Evolutionary conservation across 2,888 invertebrate species (phyloP), one percentile per base, ranked within the genome.

Genomic region (Syrista parreyssii): DNA sequence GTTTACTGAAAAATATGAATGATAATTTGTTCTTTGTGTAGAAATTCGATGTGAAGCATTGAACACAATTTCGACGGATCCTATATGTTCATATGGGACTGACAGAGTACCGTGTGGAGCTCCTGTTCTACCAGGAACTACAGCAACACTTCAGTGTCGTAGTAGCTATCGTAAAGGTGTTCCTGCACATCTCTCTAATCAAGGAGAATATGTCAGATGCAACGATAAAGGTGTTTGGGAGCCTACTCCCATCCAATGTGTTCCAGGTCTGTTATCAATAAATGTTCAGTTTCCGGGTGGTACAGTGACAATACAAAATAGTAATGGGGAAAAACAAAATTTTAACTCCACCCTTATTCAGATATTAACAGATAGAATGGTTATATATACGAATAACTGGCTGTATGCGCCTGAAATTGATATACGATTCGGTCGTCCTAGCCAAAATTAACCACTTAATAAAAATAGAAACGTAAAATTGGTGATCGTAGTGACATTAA

Each of bases 211-310:
- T 4, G 86, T 91, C 40, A 82, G 4, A 68, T 91, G 91, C 80
- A 89, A 88, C 79, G 72, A 79, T 3, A 79, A 78, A 1, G 91
- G 91, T 35, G 73, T 87, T 68, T 91, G 91, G 91, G 86, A 86
- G 30, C 90, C 90, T 32, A 82, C 88, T n/a, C 90, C 91, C 69
- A 89, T 91, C 71, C 84, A 76, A 80, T 91, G 91, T 73, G 75
- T 89, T 77, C 87, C 91, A 90, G 91, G 91, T 91, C 87, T 87
- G 88, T 73, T 83, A 76, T 80, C 76, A 74, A 80, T 89, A 78
- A 88, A 88, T 84, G 82, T 91, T 80, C 78, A 86, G 75, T 68
- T 88, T 79, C 83, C 87, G 40, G 82, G 80, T 12, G 79, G 75
- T 75, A 74, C 77, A 6, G 6, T 86, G 11, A 68, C 73, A 32